phyloP scores from a whole-genome alignment of 37 sponge, comb jelly and placozoan genomes.

The Geodia barretti region DNA sequence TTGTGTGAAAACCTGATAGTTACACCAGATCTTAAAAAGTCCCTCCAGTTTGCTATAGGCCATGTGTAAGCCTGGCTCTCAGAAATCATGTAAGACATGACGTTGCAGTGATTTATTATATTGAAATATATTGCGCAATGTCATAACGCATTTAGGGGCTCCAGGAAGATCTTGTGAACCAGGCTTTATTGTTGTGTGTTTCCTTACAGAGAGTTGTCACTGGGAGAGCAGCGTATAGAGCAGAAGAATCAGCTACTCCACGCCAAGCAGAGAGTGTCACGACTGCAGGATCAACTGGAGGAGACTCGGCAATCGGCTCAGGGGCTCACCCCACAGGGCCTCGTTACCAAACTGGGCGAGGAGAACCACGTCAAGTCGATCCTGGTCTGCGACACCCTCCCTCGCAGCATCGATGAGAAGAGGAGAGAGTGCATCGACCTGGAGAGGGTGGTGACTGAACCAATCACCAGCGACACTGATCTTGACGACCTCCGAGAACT shows the following conservation, averaged over 20 bases:
- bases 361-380: constrained; percentile 70
- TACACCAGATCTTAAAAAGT: too few relatives aligned
- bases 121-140: too few relatives aligned
- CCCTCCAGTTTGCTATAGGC: too few relatives aligned
- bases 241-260: constrained; percentile 81
- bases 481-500: constrained; percentile 66
- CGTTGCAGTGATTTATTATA: too few relatives aligned
- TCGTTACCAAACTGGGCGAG: constrained; percentile 76
- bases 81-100: too few relatives aligned
- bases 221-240: constrained; percentile 59
- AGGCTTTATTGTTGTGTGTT: too few relatives aligned
- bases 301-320: constrained; percentile 39
- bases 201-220: constrained; percentile 21
- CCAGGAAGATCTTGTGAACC: too few relatives aligned
- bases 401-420: constrained; percentile 69
- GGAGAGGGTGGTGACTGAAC: constrained; percentile 78
- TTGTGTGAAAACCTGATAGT: too few relatives aligned
- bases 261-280: constrained; percentile 68
- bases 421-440: constrained; percentile 68
- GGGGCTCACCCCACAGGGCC: constrained; percentile 66
- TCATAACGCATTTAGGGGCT: too few relatives aligned
- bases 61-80: too few relatives aligned
- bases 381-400: constrained; percentile 78
- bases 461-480: constrained; percentile 81
- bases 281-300: constrained; percentile 64